phyloP scores from a whole-genome alignment of 2,113 vertebrate genomes.

The Grantiella picta region DNA sequence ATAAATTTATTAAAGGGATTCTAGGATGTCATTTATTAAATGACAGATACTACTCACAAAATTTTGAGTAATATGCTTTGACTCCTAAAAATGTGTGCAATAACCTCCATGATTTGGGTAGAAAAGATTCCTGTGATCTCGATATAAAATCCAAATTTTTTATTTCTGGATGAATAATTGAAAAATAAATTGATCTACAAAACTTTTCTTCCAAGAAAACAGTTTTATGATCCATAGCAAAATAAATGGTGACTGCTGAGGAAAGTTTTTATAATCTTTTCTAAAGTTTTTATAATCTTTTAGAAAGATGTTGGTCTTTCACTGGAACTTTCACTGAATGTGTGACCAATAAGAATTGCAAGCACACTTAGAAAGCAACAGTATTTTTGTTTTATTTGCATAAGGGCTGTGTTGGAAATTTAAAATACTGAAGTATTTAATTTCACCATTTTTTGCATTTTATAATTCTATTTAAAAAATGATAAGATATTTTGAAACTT shows the following conservation, averaged over 20 bases:
- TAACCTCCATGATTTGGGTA: not conserved
- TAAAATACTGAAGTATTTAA: not conserved
- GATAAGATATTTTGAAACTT: not conserved
- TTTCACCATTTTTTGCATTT: not conserved
- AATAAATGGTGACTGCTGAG: not conserved
- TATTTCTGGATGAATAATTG: not conserved
- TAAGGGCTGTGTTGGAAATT: not conserved
- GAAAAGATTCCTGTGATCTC: not conserved
- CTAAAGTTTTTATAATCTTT: not conserved
- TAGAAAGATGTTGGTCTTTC: not conserved
- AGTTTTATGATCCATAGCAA: not conserved
- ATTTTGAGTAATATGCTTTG: not conserved
- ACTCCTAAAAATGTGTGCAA: not conserved
- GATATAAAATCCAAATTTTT: not conserved
- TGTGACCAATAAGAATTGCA: not conserved
- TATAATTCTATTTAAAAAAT: not conserved
- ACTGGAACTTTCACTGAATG: not conserved
- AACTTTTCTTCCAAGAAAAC: not conserved
- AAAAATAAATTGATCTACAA: not conserved
- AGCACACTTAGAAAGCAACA: not conserved
- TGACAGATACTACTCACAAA: not conserved
- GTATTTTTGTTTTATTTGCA: rapidly evolving
- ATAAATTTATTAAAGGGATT: not conserved
- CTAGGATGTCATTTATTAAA: not conserved
- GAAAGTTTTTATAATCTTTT: not conserved